Percentiles rank a stretch among this genome's conserved stretches.
phyloP scores from a whole-genome alignment of 2,797 vertebrate genomes.

The Manis pentadactyla region DNA sequence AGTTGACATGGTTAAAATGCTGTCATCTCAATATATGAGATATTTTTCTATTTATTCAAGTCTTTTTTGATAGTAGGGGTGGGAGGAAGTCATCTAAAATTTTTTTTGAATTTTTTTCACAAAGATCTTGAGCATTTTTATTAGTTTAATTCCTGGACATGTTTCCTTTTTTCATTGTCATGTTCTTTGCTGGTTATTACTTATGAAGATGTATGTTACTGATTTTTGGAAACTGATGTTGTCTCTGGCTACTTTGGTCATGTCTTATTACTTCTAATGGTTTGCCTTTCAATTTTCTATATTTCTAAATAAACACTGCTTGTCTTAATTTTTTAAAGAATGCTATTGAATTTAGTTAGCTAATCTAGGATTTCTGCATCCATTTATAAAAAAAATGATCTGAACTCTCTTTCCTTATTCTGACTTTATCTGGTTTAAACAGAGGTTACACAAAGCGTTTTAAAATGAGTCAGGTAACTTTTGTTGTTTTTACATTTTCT shows the following conservation, averaged over 20 bases:
- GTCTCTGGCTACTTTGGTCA: background rate
- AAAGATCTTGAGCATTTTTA: background rate
- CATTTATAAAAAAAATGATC: constrained; percentile 1
- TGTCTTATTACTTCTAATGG: constrained; percentile 9
- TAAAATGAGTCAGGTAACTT: background rate
- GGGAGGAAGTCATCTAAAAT: background rate
- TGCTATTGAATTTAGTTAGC: constrained; percentile 25
- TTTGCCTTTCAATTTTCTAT: background rate
- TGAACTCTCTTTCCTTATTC: constrained; percentile 7
- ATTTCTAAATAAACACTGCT: constrained; percentile 25
- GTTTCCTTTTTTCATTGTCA: background rate
- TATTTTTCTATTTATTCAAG: background rate
- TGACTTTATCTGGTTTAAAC: constrained; percentile 2
- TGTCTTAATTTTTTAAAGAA: background rate
- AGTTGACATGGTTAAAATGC: background rate
- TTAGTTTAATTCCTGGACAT: background rate
- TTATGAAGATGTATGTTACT: background rate
- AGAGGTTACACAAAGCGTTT: background rate
- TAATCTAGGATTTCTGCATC: background rate
- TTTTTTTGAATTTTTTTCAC: background rate
- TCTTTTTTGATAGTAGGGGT: background rate
- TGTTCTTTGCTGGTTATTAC: background rate
- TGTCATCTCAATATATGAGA: background rate
- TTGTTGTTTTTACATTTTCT: constrained; percentile 39
- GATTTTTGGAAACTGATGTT: background rate